Percentiles rank a stretch among this genome's conserved stretches.
Evolutionary conservation across 2,797 vertebrate species (phyloP).

Genomic region (Catharus ustulatus): DNA sequence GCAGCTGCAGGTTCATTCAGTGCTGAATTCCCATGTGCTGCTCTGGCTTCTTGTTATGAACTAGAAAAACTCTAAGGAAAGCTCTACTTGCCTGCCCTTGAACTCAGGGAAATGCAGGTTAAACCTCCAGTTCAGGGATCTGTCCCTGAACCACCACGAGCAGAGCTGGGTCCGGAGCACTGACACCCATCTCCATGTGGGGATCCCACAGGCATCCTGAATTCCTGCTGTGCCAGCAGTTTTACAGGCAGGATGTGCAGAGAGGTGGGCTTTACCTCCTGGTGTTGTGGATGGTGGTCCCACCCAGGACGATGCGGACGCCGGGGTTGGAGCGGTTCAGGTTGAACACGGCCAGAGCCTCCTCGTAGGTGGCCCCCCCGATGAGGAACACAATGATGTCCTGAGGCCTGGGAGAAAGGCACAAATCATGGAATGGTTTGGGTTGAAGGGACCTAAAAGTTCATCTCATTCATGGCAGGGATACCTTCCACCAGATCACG

Average conservation of each 20-base stretch:
- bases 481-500: background rate
- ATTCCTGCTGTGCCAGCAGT: background rate
- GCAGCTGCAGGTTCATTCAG: background rate
- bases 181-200: background rate
- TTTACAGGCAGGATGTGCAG: accelerated
- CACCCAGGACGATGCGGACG: constrained; percentile 90
- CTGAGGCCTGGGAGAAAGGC: constrained; percentile 79
- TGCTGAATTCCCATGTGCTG: background rate
- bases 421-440: background rate
- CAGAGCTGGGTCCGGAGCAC: background rate
- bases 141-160: background rate
- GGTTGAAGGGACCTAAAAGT: background rate
- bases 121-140: background rate
- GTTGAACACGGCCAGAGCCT: constrained; percentile 91
- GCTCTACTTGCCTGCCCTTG: background rate
- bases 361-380: constrained; percentile 92
- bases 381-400: constrained; percentile 93
- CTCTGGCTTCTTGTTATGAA: background rate
- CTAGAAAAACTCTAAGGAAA: background rate
- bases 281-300: constrained; percentile 91
- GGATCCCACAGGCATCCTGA: background rate
- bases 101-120: background rate
- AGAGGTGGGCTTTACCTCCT: constrained; percentile 78
- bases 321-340: constrained; percentile 90
- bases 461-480: background rate